Evolutionary conservation across 2,113 vertebrate genomes (phyloP), one percentile per base, ranked within the genome.

Genomic region (Abramis brama): DNA sequence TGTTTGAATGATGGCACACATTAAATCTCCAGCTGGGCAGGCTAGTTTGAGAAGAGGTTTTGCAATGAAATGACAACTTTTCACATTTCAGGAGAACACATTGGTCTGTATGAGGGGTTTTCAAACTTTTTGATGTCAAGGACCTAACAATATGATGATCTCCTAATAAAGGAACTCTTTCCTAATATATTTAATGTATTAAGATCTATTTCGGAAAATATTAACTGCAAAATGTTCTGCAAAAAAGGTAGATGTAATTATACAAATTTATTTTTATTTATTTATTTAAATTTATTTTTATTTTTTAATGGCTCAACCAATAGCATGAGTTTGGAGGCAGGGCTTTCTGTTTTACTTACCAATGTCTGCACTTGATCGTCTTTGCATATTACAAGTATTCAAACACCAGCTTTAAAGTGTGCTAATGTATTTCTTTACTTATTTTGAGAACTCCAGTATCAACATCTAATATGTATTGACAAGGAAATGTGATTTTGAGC

Each of bases 1-100:
- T 30, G 19, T n/a, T 11, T 3, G 6, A 27, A 30, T 55, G 47
- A 27, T 1, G 19, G 17, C 60, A 50, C 23, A 47, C n/a, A 17
- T 64, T 43, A 47, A 50, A 81, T 17, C 60, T 81, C 57, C 79
- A 50, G 79, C 60, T 81, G 79, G 77, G 33, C 25, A 39, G 77
- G 39, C 33, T 80, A 64, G 59, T 47, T 80, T 10, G 21, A 50
- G 77, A 25, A 59, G n/a, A 9, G 17, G 8, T 27, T 45, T 23
- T 13, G 10, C 2, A 17, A 33, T 62, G 39, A 39, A 66, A 66
- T 66, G 4, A 43, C 27, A 66, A 27, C 13, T 77, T 77, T 77
- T 77, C 75, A 52, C 25, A 30, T 77, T 55, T 50, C n/a, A 75
- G 39, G 12, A 47, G 23, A 50, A 17, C 12, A 50, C 19, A 2